Base-by-base conservation (phyloP, 2,888 invertebrate genomes). In the Pecten maximus region DNA sequence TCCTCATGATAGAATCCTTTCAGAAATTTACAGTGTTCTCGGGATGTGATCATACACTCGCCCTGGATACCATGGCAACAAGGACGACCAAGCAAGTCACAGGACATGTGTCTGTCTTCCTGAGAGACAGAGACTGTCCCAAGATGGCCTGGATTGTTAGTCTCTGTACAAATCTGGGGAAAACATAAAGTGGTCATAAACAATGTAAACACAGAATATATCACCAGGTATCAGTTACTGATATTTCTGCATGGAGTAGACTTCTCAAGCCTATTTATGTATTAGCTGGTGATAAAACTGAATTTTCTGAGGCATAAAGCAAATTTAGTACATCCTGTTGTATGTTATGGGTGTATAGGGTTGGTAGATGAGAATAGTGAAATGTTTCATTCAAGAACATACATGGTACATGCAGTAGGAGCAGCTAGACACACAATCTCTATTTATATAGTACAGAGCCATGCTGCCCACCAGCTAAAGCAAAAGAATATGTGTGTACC, bases 71-170 rank as follows among this genome's bases (percentile, higher is more conserved):
- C 99, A 93, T 99, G 98, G 96, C 99, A 99, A 97, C 99, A 99
- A 0, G 99, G 99, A 96, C 99, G 99, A 8, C 99, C 99, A 48
- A 99, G 98, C n/a, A 98, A 98, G 96, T 99, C 99, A 97, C 99
- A 99, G 0, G 98, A 98, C 99, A 99, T 99, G 93, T 96, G 97
- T 19, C 94, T 91, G 87, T 95, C 94, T 23, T 91, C 91, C 19
- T 87, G 60, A 87, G 92, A 50, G 6, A 40, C 74, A 35, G 90
- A 88, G 23, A 87, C 88, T 40, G 88, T 44, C 23, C 44, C 87
- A 44, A 40, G 54, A 86, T 86, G 89, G 28, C 89, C 89, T 54
- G 94, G 93, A 35, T 92, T 94, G 39, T 90, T 93, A 15, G 95
- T 95, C 40, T 94, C 94, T 89, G 93, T 93, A 93, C 97, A 96